Evolutionary conservation across 2,888 invertebrate genomes (phyloP), one percentile per base, ranked within the genome.

Genomic region (Sipunculus nudus): DNA sequence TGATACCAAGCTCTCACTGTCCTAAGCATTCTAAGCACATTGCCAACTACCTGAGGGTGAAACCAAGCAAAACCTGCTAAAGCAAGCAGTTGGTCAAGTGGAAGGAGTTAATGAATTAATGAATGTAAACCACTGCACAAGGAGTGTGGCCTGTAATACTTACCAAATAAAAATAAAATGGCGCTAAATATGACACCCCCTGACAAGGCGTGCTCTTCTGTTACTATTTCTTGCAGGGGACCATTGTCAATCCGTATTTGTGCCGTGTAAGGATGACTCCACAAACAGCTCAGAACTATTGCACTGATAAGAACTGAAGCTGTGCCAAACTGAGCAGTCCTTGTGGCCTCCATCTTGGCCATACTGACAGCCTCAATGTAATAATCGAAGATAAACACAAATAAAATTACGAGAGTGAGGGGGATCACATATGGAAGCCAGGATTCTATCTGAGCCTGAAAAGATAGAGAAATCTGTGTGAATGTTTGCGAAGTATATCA

Each of bases 171-270:
- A 61, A 86, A 85, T 43, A 84, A 78, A 10, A 80, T 68, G 25
- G 85, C 72, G 55, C 86, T 85, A 67, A 87, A 82, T 2, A 86
- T 65, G 10, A 86, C 85, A 10, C 86, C 86, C 31, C 82, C 83
- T 31, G 85, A 85, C 32, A 85, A 61, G 1, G 78, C 74, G 70
- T 86, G 86, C 49, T 85, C 84, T 58, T 78, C 81, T 6, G 77
- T 72, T 4, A 79, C 74, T 23, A 81, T 71, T 32, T 77, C 77
- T 54, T 71, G 62, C 41, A 78, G 62, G 53, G 73, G 73, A 60
- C 71, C 61, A 64, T 79, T 67, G 21, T 73, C 78, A 13, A 78
- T 80, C 10, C n/a, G n/a, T n/a, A 80, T 70, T 39, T 71, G 68
- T 2, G 75, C 69, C 50, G 78, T 70, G 54, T 78, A 78, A 3